phyloP scores from a whole-genome alignment of 2,888 invertebrate genomes.

The Drosophila maculinotata region DNA sequence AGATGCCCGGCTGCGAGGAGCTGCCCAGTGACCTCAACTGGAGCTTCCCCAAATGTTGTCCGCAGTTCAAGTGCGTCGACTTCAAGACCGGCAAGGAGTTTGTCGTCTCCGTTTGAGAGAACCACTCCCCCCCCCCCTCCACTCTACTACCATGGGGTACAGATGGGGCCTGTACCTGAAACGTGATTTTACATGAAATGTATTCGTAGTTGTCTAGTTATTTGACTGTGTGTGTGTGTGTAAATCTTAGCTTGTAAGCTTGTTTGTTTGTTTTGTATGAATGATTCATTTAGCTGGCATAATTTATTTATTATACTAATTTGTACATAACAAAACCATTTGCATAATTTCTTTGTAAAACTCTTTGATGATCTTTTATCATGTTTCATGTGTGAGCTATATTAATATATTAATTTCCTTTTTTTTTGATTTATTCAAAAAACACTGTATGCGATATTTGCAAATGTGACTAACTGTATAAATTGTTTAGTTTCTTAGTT shows the following conservation, averaged over 20 bases:
- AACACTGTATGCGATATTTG: conserved; percentile 83
- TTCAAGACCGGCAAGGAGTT: conserved; percentile 84
- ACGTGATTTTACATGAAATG: conserved; percentile 72
- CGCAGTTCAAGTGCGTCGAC: conserved; percentile 83
- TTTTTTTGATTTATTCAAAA: conserved; percentile 80
- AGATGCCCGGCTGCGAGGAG: conserved; percentile 84
- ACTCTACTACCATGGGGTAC: conserved; percentile 12
- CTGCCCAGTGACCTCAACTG: conserved; percentile 82
- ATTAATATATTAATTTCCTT: conserved; percentile 21
- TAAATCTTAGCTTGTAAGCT: conserved; percentile 25
- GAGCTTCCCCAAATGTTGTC: conserved; percentile 84
- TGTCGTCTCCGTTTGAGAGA: conserved; percentile 80
- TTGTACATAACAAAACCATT: conserved; percentile 64
- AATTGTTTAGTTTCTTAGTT: conserved; percentile 60
- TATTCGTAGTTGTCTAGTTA: conserved; percentile 68
- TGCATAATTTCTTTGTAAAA: conserved; percentile 43
- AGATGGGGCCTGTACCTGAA: conserved; percentile 32
- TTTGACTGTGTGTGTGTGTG: conserved; percentile 24
- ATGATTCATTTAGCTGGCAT: conserved; percentile 60
- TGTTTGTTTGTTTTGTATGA: conserved; percentile 52
- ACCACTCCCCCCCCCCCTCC: too few species aligned
- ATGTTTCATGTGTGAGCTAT: conserved; percentile 62
- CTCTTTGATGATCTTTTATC: conserved; percentile 30
- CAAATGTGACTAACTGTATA: conserved; percentile 69
- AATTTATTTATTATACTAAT: conserved; percentile 73